Evolutionary conservation across 53 echinoderm and acorn worm species (phyloP).

Genomic region (Holothuria leucospilota): DNA sequence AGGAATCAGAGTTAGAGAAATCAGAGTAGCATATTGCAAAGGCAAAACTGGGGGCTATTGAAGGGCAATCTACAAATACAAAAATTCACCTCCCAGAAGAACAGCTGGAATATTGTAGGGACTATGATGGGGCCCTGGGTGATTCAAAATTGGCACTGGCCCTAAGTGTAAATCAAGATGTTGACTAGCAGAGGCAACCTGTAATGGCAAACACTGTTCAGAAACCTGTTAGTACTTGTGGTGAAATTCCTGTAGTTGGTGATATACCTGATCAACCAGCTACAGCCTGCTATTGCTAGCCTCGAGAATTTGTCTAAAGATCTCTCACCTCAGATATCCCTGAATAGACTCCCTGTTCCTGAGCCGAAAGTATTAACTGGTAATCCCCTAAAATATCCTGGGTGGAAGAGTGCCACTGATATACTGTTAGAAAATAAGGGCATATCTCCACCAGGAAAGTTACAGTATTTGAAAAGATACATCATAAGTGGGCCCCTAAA

Average conservation of each 20-base stretch:
- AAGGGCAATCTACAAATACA: background rate
- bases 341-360: slow-evolving; percentile 2
- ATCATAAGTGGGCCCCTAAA: background rate
- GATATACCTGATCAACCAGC: no score
- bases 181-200: no score
- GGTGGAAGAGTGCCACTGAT: background rate
- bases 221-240: background rate
- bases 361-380: background rate
- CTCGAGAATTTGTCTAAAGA: background rate
- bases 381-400: no score
- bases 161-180: no score
- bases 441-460: slow-evolving; percentile 2
- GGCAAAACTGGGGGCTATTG: background rate
- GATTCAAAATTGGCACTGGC: no score
- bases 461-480: slow-evolving; percentile 20
- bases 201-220: no score
- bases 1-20: background rate
- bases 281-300: no score
- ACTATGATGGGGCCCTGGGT: slow-evolving; percentile 5
- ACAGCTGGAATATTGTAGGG: no score
- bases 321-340: background rate
- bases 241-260: no score
- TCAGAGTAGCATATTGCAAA: background rate
- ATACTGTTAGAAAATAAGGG: background rate
- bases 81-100: background rate